Evolutionary conservation across 2,888 invertebrate species (phyloP).

Genomic region (Clistopyga incitator): DNA sequence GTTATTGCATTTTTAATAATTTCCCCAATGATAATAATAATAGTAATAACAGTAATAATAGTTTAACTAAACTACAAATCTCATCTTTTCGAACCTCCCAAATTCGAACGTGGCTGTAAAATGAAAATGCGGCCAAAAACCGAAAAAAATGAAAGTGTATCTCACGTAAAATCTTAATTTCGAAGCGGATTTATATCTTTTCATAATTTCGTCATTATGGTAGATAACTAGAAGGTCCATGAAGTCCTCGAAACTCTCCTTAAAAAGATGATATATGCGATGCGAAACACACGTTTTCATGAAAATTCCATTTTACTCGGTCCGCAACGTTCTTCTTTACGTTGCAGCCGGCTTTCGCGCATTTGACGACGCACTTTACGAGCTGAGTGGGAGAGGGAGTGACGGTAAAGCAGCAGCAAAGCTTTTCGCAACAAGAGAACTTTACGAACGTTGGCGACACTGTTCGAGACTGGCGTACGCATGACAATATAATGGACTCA

Average conservation of each 20-base stretch:
- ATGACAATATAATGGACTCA: conserved; percentile 30
- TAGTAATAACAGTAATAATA: too few relatives aligned
- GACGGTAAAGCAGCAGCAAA: conserved; percentile 2
- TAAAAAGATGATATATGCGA: background rate
- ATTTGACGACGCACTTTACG: conserved; percentile 34
- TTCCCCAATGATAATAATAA: too few relatives aligned
- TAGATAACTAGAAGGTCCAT: background rate
- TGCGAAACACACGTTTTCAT: conserved; percentile 4
- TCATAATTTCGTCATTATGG: too few relatives aligned
- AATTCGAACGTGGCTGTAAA: too few relatives aligned
- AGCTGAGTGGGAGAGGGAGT: conserved; percentile 20
- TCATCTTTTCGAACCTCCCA: too few relatives aligned
- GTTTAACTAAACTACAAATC: too few relatives aligned
- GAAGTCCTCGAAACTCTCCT: background rate
- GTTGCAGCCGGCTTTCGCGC: conserved; percentile 1
- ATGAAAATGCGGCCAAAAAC: background rate
- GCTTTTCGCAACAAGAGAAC: conserved; percentile 21
- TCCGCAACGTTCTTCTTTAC: conserved; percentile 1
- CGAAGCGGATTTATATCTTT: background rate
- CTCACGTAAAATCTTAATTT: background rate
- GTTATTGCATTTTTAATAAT: too few relatives aligned
- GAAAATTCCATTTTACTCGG: background rate
- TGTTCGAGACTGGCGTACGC: conserved; percentile 5
- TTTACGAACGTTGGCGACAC: background rate
- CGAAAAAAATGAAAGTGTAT: background rate